Percentiles rank a stretch among this genome's conserved stretches.
Evolutionary conservation across 2,113 vertebrate species (phyloP).

Genomic region (Notarius quadriscutis): DNA sequence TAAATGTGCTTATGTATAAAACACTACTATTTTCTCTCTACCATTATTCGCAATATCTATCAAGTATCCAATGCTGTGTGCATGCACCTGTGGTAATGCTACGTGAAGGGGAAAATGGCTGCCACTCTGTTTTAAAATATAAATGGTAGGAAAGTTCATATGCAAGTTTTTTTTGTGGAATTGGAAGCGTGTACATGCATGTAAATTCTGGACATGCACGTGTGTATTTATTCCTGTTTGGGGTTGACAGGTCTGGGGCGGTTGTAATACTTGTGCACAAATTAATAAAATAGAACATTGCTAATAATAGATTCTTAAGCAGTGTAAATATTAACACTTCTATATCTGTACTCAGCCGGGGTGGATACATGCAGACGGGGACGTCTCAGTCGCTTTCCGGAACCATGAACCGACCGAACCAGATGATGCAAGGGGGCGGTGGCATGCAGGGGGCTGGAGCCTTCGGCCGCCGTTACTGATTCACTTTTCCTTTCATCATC

Average conservation of each 20-base stretch:
- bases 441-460: conserved; percentile 77
- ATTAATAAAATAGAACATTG: not conserved
- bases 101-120: not conserved
- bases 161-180: not conserved
- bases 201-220: not conserved
- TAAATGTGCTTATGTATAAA: too few relatives aligned
- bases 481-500: not conserved
- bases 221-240: not conserved
- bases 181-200: not conserved
- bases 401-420: conserved; percentile 75
- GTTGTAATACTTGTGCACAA: not conserved
- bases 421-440: conserved; percentile 74
- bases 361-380: conserved; percentile 78
- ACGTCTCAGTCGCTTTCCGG: conserved; percentile 76
- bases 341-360: conserved; percentile 67
- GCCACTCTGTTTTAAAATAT: not conserved
- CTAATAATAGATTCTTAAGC: too few relatives aligned
- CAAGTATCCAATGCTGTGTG: too few relatives aligned
- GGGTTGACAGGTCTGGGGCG: not conserved
- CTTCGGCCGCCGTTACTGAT: conserved; percentile 77
- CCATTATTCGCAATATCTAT: too few relatives aligned
- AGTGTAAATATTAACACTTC: conserved; percentile 10
- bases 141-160: not conserved
- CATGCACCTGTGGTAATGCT: too few relatives aligned
- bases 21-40: too few relatives aligned